Evolutionary conservation across 2,888 invertebrate species (phyloP).

Genomic region (Hydrotaea diabolus): DNA sequence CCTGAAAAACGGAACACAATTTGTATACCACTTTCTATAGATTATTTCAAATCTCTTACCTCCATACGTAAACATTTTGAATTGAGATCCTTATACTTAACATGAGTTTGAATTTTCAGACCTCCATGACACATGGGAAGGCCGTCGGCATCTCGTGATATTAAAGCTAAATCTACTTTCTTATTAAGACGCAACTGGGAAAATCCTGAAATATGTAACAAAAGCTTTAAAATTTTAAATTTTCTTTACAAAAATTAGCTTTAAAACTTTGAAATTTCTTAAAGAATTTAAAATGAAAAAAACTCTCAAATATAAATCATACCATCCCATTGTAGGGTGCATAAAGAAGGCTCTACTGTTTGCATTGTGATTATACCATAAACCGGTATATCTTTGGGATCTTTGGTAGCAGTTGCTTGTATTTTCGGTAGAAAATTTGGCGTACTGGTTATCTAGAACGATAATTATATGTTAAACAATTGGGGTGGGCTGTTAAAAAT

Average conservation of each 20-base stretch:
- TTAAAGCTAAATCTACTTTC: constrained; percentile 83
- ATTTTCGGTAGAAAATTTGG: constrained; percentile 83
- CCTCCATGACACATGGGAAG: constrained; percentile 86
- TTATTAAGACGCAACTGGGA: constrained; percentile 83
- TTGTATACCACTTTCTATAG: neutral
- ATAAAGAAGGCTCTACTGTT: constrained; percentile 84
- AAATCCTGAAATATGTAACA: constrained; percentile 70
- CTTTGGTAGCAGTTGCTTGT: constrained; percentile 80
- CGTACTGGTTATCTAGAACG: constrained; percentile 80
- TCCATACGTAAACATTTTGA: constrained; percentile 81
- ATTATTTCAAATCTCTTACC: constrained; percentile 73
- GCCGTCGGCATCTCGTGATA: constrained; percentile 84
- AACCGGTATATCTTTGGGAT: constrained; percentile 81
- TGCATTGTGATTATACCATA: constrained; percentile 85
- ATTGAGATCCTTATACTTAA: constrained; percentile 82
- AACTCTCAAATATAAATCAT: constrained; percentile 31
- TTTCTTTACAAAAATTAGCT: no score
- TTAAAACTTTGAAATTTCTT: no score
- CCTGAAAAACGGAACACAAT: constrained; percentile 71
- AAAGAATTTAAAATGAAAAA: no score
- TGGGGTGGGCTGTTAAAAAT: neutral
- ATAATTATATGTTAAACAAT: neutral
- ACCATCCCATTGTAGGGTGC: constrained; percentile 82
- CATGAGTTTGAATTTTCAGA: constrained; percentile 83
- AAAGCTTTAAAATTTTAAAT: no score